Evolutionary conservation across 2,797 vertebrate species (phyloP), one percentile per base, ranked within the genome.

Genomic region (Pagetopsis macropterus): DNA sequence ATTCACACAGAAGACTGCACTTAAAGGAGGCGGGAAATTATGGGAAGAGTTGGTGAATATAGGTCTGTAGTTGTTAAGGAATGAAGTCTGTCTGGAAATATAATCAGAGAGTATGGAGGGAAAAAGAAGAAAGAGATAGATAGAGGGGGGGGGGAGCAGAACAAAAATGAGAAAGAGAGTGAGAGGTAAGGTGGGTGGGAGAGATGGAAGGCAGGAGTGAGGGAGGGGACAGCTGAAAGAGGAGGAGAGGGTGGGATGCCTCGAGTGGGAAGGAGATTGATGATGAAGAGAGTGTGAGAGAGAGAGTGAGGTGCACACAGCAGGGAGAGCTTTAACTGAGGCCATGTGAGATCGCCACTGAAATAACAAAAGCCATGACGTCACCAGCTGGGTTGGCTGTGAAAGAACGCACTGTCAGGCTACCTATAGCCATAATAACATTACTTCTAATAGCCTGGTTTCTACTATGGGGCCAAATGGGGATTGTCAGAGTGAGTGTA

Each of bases 11-110:
- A 58, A 44, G 40, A 84, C 50, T 56, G 69, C 6, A 3, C 76
- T 84, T 86, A 64, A 40, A 67, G 72, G 62, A 58, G 9, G 19
- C 15, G 51, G 52, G 75, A 75, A 66, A 70, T 75, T 9, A 76
- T 67, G 61, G 45, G 55, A 88, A 76, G 37, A 77, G n/a, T 73
- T 55, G 15, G 33, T 79, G 15, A 83, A 79, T 77, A 80, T 79
- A 72, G 37, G 76, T 83, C 77, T 84, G 77, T 61, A 78, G 81
- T 72, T 83, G 76, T 85, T 87, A 81, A 83, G 87, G 84, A 89
- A 87, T 90, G 83, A 87, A 87, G 76, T 84, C 58, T 88, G 79
- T 82, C 91, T 94, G 90, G 87, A 89, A 92, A 91, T 83, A 89
- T 82, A 84, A 93, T 92, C 87, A 90, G 86, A 72, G 76, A 65